Conservation (phyloP, 2,888 invertebrate genomes). For the Thymelicus lineola region DNA sequence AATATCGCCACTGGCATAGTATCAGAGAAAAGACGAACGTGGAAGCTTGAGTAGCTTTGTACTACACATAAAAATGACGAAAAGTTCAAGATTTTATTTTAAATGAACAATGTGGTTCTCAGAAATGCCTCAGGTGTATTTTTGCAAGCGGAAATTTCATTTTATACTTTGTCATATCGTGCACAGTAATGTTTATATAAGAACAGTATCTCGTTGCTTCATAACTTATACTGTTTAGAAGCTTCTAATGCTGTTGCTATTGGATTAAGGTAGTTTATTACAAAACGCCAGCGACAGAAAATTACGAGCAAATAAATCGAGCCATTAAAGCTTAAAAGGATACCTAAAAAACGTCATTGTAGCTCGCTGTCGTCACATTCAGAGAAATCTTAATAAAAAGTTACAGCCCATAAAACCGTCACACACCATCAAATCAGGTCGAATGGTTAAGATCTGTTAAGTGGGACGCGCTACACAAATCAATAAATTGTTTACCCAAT, state of each 20-base stretch:
- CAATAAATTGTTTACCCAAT: slow-evolving; percentile 44
- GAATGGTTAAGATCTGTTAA: slow-evolving; percentile 47
- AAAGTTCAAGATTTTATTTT: slow-evolving; percentile 5
- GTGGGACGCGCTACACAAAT: slow-evolving; percentile 47
- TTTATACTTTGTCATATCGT: slow-evolving; percentile 17
- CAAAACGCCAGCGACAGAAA: slow-evolving; percentile 25
- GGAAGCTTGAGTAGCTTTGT: not conserved
- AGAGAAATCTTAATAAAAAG: slow-evolving; percentile 55
- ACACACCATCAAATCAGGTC: slow-evolving; percentile 58
- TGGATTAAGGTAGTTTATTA: slow-evolving; percentile 32
- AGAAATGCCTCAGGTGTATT: not conserved
- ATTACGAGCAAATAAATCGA: slow-evolving; percentile 41
- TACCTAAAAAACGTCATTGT: slow-evolving; percentile 40
- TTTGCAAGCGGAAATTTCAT: slow-evolving; percentile 2
- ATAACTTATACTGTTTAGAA: slow-evolving; percentile 2
- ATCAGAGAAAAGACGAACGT: not conserved
- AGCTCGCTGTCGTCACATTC: slow-evolving; percentile 41
- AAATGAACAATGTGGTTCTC: not conserved
- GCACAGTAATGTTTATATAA: slow-evolving; percentile 1
- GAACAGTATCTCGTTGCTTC: not conserved
- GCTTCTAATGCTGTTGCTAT: slow-evolving; percentile 9
- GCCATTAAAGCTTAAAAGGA: slow-evolving; percentile 42
- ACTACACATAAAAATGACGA: not conserved
- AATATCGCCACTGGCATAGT: not conserved
- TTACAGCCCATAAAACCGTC: slow-evolving; percentile 61